Conservation (phyloP, 1,140 invertebrate species). For the Drosophila suzukii region DNA sequence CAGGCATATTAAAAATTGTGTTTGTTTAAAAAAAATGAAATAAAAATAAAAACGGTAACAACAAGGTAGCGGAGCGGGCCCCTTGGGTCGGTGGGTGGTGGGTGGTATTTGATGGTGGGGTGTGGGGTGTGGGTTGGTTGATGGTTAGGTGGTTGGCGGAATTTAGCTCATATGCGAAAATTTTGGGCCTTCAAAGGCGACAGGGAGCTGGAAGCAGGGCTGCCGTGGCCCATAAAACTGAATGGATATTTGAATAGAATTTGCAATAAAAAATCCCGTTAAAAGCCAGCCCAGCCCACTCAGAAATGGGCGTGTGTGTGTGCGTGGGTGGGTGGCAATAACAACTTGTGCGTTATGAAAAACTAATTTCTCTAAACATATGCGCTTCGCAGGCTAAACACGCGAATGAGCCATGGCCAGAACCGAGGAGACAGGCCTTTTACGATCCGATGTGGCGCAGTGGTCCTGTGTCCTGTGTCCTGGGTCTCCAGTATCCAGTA, state of each 20-base stretch:
- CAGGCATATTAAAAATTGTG: constrained; percentile 84
- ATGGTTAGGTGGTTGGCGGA: constrained; percentile 13
- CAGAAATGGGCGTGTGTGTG: constrained; percentile 12
- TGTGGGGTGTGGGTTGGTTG: neutral
- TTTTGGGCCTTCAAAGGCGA: constrained; percentile 54
- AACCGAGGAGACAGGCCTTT: constrained; percentile 25
- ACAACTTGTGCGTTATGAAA: constrained; percentile 84
- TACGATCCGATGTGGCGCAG: constrained; percentile 58
- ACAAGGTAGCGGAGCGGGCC: constrained; percentile 28
- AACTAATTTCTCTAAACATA: constrained; percentile 84
- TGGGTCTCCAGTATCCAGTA: neutral
- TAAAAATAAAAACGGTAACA: constrained; percentile 50
- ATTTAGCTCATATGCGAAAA: constrained; percentile 72
- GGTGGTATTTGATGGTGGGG: neutral
- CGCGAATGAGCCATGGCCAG: constrained; percentile 24
- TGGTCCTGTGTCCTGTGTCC: neutral
- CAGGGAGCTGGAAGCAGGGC: neutral
- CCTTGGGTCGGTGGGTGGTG: constrained; percentile 19
- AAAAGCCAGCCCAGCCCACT: constrained; percentile 53
- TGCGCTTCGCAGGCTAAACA: constrained; percentile 72
- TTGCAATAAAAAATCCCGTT: constrained; percentile 84
- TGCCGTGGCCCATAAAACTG: constrained; percentile 70
- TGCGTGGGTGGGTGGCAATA: constrained; percentile 62
- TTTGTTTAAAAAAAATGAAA: constrained; percentile 73
- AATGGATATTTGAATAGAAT: constrained; percentile 84